phyloP scores from a whole-genome alignment of 2,113 vertebrate species.

The Brienomyrus brachyistius region DNA sequence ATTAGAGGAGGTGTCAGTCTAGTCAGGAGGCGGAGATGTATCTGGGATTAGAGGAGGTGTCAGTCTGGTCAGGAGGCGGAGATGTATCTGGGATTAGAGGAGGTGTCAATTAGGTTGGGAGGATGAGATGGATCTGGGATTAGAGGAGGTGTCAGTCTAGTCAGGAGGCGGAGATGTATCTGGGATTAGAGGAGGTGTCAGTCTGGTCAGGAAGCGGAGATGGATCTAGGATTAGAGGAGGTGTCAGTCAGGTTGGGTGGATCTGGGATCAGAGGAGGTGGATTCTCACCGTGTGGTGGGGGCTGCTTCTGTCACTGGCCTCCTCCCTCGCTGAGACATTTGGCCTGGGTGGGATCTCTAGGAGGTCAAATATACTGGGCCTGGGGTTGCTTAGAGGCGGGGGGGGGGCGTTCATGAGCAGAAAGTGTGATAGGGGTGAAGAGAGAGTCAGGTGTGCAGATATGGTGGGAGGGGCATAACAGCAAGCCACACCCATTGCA shows the following conservation, averaged over 20 bases:
- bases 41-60: too few species aligned
- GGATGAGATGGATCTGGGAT: too few species aligned
- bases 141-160: too few species aligned
- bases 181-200: too few species aligned
- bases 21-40: too few species aligned
- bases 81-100: too few species aligned
- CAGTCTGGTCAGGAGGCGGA: too few species aligned
- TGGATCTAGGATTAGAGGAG: too few species aligned
- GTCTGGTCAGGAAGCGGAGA: too few species aligned
- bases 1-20: too few species aligned
- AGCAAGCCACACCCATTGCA: not conserved
- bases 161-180: too few species aligned
- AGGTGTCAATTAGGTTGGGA: too few species aligned
- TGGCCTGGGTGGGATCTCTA: not conserved
- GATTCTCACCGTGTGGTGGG: slow-evolving; percentile 32
- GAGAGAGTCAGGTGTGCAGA: not conserved
- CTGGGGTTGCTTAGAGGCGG: slow-evolving; percentile 2
- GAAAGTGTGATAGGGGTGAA: not conserved
- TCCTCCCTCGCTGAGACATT: not conserved
- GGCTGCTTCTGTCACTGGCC: not conserved
- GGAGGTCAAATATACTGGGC: slow-evolving; percentile 21
- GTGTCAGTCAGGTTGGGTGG: not conserved
- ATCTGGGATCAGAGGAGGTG: not conserved
- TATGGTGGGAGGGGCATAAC: not conserved
- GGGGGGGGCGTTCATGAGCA: not conserved